Conservation (phyloP, 2,113 vertebrate genomes). For the Aspiorhynchus laticeps region DNA sequence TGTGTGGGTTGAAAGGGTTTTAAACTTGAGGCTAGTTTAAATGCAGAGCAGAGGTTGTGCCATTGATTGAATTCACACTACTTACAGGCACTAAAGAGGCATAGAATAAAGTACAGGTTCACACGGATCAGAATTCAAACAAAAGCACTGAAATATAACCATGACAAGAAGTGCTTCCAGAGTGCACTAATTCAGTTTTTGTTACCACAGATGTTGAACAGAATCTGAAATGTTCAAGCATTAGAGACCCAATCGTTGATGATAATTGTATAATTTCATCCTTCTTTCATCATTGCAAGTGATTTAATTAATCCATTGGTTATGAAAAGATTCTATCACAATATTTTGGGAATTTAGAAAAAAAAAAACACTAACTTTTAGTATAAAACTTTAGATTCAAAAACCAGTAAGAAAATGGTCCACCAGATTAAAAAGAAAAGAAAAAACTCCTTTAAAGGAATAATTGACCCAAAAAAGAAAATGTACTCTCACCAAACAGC, state of each 20-base stretch:
- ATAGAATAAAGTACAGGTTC: conserved; percentile 18
- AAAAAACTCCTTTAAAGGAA: background rate
- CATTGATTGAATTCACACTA: conserved; percentile 32
- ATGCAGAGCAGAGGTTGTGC: conserved; percentile 26
- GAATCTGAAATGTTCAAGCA: background rate
- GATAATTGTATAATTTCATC: background rate
- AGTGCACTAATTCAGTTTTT: background rate
- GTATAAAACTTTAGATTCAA: background rate
- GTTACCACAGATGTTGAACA: background rate
- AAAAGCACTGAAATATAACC: background rate
- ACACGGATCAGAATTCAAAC: background rate
- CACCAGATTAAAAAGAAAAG: background rate
- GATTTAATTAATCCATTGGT: background rate
- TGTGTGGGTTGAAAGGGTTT: conserved; percentile 30
- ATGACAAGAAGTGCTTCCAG: conserved; percentile 10
- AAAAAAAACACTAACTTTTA: background rate
- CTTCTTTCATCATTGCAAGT: background rate
- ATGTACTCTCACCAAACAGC: background rate
- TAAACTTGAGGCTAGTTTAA: conserved; percentile 18
- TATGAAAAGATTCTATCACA: background rate
- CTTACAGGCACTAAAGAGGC: conserved; percentile 8
- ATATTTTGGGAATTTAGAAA: background rate
- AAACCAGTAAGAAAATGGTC: background rate
- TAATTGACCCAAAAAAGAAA: background rate
- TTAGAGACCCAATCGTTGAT: background rate